Evolutionary conservation across 1,140 invertebrate genomes (phyloP), one percentile per base, ranked within the genome.

Genomic region (Drosophila simulans): DNA sequence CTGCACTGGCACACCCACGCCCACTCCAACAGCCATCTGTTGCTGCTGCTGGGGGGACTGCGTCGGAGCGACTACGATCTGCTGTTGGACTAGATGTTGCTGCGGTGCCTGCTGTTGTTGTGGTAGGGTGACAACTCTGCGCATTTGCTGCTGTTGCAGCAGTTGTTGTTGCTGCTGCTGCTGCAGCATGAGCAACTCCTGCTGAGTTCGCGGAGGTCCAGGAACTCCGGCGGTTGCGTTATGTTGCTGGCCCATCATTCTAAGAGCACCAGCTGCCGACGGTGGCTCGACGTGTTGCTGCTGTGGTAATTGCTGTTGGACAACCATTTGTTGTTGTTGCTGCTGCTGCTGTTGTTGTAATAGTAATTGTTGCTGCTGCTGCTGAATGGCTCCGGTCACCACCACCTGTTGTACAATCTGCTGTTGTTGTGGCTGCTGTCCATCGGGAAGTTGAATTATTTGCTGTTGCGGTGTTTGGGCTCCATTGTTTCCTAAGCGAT

Each of bases 241-340:
- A 76, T 97, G 96, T 70, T 96, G 96, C 2, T 96, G 96, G 0
- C 96, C 97, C 96, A 97, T 96, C 72, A 97, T 89, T 76, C 96
- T 93, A 27, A 96, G 92, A 10, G 96, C 96, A 11, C 95, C 95
- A 2, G 96, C 95, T 11, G 95, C 95, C 37, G 95, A 96, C 3
- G 94, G 94, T 75, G 95, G 94, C 13, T 89, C 89, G 80, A 89
- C 84, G 60, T 60, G 84, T 56, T 69, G 93, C 81, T 80, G 85
- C 56, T 60, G 72, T n/a, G 69, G 77, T 11, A 77, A 34, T 39
- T 64, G 80, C 22, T 77, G 72, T 31, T 72, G 82, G 64, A 68
- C 82, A 62, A 22, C 88, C 82, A 73, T 93, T 82, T 76, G 54
- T 22, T 86, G 82, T 46, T 86, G 82, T 13, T 82, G 84, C 40